These are phyloP conservation scores for Saturnia pavonia DNA, from an alignment of 2,888 invertebrate genomes.

Conservation along the genomic window DNA sequence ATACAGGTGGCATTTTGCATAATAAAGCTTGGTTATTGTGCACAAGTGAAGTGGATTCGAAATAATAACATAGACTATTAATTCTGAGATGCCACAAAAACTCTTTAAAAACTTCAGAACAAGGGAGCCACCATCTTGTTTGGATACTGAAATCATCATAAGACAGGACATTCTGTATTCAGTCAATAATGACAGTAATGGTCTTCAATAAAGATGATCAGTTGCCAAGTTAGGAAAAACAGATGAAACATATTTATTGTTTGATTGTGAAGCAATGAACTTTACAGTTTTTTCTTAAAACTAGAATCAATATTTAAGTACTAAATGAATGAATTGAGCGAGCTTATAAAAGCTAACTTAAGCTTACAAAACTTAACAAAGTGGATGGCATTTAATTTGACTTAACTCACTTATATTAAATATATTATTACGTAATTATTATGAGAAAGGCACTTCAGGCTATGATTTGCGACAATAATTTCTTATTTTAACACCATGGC, in stretches of 20 bases:
- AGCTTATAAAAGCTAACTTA: constrained; percentile 77
- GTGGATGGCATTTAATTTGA: constrained; percentile 82
- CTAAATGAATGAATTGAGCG: constrained; percentile 79
- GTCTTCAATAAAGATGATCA: too few relatives aligned
- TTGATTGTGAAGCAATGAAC: constrained; percentile 49
- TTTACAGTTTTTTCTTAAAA: constrained; percentile 53
- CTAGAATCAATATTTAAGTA: constrained; percentile 51
- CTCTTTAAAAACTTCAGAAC: too few relatives aligned
- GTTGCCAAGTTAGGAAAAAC: too few relatives aligned
- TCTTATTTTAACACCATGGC: constrained; percentile 80
- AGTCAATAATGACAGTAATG: too few relatives aligned
- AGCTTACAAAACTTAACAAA: constrained; percentile 80
- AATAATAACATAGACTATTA: too few relatives aligned
- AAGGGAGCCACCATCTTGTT: too few relatives aligned
- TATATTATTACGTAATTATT: constrained; percentile 70
- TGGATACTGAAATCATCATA: too few relatives aligned
- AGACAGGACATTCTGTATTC: too few relatives aligned
- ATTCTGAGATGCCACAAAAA: too few relatives aligned
- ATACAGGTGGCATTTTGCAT: too few relatives aligned
- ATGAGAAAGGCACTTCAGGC: constrained; percentile 76
- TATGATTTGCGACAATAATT: constrained; percentile 77
- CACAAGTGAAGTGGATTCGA: too few relatives aligned
- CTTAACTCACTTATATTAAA: constrained; percentile 78
- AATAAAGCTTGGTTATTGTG: too few relatives aligned
- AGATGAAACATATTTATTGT: background rate